phyloP scores from a whole-genome alignment of 1,140 invertebrate genomes.

The Lutraria rhynchaena region DNA sequence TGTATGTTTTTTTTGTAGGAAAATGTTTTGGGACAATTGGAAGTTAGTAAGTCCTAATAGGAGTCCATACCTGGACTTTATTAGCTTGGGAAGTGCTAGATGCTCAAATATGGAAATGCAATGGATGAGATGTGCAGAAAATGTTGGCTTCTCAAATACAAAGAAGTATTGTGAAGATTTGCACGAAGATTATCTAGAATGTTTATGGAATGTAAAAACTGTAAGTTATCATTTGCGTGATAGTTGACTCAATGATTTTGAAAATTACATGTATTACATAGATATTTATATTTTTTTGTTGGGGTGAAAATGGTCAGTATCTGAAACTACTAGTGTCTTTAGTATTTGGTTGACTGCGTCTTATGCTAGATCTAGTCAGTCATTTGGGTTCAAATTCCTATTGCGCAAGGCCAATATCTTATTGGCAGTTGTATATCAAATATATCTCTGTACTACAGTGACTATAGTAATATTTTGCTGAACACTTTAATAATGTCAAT shows the following conservation, averaged over 20 bases:
- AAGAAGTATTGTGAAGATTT: conserved; percentile 24
- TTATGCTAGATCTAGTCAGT: no score
- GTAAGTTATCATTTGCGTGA: no score
- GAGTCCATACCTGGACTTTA: neutral
- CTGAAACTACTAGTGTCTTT: neutral
- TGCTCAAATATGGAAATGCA: conserved; percentile 41
- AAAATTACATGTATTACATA: conserved; percentile 1
- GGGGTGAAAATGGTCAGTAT: neutral
- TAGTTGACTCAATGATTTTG: neutral
- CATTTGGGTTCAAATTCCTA: no score
- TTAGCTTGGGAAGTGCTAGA: neutral
- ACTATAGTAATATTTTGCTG: no score
- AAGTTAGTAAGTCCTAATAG: neutral
- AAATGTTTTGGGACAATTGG: conserved; percentile 7
- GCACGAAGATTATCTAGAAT: conserved; percentile 55
- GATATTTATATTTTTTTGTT: neutral
- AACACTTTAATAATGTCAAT: no score
- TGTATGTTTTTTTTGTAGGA: neutral
- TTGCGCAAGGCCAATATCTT: no score
- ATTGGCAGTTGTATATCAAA: no score
- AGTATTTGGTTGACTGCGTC: neutral
- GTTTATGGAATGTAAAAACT: conserved; percentile 13
- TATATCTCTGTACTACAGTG: no score
- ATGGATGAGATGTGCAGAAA: conserved; percentile 51
- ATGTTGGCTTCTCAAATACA: conserved; percentile 38